These are phyloP conservation scores for Tolypeutes matacus DNA, from an alignment of 2,797 vertebrate species.

Conservation along the genomic window DNA sequence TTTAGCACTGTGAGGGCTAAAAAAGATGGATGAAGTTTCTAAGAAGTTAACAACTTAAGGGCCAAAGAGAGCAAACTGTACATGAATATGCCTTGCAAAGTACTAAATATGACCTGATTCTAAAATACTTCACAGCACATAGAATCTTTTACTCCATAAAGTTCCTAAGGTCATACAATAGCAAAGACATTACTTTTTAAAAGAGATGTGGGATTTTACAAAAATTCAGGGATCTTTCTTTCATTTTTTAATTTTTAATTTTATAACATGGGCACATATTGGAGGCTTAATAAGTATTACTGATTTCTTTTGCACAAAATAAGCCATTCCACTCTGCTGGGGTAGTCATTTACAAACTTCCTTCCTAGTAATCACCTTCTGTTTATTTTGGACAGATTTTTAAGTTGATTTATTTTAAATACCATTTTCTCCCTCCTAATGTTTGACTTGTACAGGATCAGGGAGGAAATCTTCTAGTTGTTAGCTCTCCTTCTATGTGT, in stretches of 20 bases:
- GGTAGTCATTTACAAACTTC: background rate
- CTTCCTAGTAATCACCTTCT: background rate
- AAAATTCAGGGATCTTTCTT: background rate
- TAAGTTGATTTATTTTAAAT: conserved; percentile 56
- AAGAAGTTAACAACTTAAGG: background rate
- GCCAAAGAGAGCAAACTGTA: background rate
- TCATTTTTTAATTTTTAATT: background rate
- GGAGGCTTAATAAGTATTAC: background rate
- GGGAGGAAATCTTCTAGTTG: background rate
- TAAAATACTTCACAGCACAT: background rate
- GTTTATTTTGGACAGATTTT: conserved; percentile 33
- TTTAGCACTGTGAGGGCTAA: background rate
- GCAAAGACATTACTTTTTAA: conserved; percentile 1
- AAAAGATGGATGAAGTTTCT: background rate
- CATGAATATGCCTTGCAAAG: background rate
- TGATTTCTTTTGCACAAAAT: background rate
- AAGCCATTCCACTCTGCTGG: background rate
- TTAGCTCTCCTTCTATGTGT: background rate
- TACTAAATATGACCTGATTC: background rate
- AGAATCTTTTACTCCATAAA: background rate
- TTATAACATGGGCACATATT: background rate
- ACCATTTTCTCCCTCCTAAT: background rate
- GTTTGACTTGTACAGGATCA: background rate
- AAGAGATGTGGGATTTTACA: background rate
- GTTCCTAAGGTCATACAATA: background rate